Conservation (phyloP, 2,113 vertebrate species). For the Monopterus albus region DNA sequence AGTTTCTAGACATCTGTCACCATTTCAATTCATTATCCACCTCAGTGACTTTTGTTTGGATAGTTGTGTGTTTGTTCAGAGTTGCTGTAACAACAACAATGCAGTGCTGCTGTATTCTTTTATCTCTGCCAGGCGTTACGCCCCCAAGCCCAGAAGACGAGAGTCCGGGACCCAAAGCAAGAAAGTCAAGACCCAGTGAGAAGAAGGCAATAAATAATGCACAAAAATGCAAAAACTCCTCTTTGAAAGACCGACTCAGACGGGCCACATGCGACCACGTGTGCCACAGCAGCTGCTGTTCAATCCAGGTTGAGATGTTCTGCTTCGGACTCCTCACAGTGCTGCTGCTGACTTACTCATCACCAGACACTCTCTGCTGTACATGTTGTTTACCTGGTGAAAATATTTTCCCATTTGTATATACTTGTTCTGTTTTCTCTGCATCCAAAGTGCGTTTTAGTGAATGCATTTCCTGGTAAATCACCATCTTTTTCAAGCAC, state of each 20-base stretch:
- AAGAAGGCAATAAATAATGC: conserved; percentile 63
- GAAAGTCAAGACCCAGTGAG: conserved; percentile 81
- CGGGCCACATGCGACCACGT: neutral
- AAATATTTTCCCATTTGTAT: no score
- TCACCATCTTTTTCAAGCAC: no score
- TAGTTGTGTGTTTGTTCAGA: neutral
- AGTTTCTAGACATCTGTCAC: no score
- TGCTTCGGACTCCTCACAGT: neutral
- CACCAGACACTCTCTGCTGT: neutral
- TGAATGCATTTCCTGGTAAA: no score
- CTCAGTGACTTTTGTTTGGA: neutral
- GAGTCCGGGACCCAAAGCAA: conserved; percentile 89
- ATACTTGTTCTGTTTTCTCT: no score
- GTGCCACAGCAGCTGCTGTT: neutral
- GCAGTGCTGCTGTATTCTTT: neutral
- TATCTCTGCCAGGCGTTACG: conserved; percentile 84
- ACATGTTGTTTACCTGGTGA: no score
- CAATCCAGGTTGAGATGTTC: conserved; percentile 1
- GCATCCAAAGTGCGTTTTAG: no score
- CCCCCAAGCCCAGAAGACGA: conserved; percentile 87
- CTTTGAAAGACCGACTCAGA: neutral
- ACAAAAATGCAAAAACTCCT: conserved; percentile 4
- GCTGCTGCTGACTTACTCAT: neutral
- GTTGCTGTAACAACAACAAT: neutral
- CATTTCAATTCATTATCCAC: no score